Evolutionary conservation across 2,113 vertebrate species (phyloP).

Genomic region (Thomomys bottae): DNA sequence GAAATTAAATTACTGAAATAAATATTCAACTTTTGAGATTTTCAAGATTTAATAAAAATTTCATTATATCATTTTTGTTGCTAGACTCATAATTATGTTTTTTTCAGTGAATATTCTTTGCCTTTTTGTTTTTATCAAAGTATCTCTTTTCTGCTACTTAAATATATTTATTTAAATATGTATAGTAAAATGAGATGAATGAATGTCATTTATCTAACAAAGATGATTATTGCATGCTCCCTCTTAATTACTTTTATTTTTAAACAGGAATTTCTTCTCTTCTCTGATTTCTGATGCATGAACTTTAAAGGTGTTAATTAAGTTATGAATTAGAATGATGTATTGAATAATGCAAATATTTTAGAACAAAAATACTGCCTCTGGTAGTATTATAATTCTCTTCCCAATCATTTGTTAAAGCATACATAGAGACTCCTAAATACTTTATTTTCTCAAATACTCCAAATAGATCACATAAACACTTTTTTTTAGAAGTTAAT

Average conservation of each 20-base stretch:
- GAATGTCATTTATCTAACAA: neutral
- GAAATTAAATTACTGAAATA: neutral
- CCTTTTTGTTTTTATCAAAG: neutral
- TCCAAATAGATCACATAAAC: neutral
- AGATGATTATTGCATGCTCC: neutral
- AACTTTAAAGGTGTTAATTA: slow-evolving; percentile 7
- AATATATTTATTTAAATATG: neutral
- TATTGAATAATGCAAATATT: neutral
- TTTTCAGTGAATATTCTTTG: neutral
- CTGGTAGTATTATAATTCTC: neutral
- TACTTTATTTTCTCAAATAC: neutral
- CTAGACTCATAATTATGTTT: slow-evolving; percentile 7
- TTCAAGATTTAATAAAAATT: neutral
- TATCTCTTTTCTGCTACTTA: neutral
- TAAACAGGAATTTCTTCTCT: neutral
- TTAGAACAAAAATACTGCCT: neutral
- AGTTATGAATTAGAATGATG: neutral
- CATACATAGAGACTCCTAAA: neutral
- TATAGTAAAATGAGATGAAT: neutral
- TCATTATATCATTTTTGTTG: neutral
- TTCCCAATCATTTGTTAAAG: neutral
- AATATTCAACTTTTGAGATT: neutral
- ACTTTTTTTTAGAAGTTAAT: neutral
- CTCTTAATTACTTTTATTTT: slow-evolving; percentile 46
- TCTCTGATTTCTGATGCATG: neutral